A percentile compares a stretch with the other conserved stretches of the same genome.
These are phyloP conservation scores for Mustela nigripes DNA, from an alignment of 2,113 vertebrate genomes.

Conservation along the genomic window DNA sequence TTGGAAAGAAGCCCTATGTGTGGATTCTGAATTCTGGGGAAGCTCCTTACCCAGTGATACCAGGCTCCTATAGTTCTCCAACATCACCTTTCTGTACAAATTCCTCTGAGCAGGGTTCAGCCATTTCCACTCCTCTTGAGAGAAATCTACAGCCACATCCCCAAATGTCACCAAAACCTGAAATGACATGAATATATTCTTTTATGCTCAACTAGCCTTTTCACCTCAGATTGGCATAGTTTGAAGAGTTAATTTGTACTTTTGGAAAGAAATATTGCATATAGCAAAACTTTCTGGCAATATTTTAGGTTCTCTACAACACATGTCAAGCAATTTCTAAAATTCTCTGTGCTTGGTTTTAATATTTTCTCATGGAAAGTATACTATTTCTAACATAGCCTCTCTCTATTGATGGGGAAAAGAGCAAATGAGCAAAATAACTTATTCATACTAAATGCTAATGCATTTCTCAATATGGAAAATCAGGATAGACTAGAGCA, in stretches of 20 bases:
- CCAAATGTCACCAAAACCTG: slow-evolving; percentile 76
- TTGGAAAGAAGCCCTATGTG: not conserved
- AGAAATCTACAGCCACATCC: slow-evolving; percentile 78
- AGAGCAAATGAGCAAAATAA: not conserved
- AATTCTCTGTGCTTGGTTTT: not conserved
- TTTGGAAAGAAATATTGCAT: not conserved
- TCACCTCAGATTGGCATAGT: not conserved
- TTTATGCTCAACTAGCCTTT: not conserved
- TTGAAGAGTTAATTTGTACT: not conserved
- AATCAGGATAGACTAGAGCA: not conserved
- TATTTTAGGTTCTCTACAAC: not conserved
- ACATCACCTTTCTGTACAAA: slow-evolving; percentile 75
- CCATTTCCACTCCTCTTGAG: slow-evolving; percentile 77
- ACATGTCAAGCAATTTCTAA: not conserved
- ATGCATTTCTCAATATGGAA: not conserved
- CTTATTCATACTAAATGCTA: not conserved
- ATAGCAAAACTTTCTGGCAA: not conserved
- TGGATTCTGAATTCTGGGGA: not conserved
- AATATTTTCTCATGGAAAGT: not conserved
- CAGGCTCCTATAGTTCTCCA: slow-evolving; percentile 80
- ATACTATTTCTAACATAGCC: not conserved
- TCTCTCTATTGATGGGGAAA: not conserved
- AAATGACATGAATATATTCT: slow-evolving; percentile 2
- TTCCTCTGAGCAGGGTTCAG: slow-evolving; percentile 71
- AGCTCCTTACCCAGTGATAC: slow-evolving; percentile 64